phyloP scores from a whole-genome alignment of 2,113 vertebrate genomes.

The Balaeniceps rex region DNA sequence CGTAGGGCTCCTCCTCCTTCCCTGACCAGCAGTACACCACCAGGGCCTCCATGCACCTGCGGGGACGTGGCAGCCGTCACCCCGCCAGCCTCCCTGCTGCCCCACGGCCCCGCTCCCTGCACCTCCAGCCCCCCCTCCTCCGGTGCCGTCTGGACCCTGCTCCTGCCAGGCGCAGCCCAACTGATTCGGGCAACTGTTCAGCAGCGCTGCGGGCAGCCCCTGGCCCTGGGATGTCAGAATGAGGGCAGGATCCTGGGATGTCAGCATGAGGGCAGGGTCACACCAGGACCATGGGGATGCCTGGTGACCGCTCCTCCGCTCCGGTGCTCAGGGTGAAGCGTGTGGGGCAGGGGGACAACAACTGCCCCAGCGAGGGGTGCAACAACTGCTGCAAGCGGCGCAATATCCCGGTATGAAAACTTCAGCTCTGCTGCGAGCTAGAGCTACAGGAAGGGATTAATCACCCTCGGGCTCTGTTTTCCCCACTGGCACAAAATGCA shows the following conservation, averaged over 20 bases:
- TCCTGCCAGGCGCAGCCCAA: background rate
- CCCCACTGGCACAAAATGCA: background rate
- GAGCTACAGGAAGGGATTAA: background rate
- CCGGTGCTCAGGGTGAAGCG: background rate
- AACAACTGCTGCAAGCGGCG: background rate
- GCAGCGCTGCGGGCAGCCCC: background rate
- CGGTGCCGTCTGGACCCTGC: background rate
- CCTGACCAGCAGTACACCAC: slow-evolving; percentile 85
- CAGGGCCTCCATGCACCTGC: slow-evolving; percentile 93
- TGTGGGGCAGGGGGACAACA: background rate
- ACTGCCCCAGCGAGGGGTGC: accelerated
- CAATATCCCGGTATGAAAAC: background rate
- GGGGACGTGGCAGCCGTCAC: background rate
- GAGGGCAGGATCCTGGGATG: background rate
- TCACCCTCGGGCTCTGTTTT: background rate
- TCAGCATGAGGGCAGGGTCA: background rate
- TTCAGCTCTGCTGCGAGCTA: background rate
- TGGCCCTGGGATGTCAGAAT: background rate
- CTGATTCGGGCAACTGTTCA: background rate
- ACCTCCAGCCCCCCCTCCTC: accelerated
- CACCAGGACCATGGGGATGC: accelerated
- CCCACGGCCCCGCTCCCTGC: accelerated
- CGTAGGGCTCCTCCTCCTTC: slow-evolving; percentile 80
- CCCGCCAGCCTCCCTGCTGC: accelerated
- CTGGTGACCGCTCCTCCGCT: background rate